Percentiles rank a stretch among this genome's conserved stretches.
Conservation (phyloP, 2,888 invertebrate species). For the Ryuthela nishihirai region DNA sequence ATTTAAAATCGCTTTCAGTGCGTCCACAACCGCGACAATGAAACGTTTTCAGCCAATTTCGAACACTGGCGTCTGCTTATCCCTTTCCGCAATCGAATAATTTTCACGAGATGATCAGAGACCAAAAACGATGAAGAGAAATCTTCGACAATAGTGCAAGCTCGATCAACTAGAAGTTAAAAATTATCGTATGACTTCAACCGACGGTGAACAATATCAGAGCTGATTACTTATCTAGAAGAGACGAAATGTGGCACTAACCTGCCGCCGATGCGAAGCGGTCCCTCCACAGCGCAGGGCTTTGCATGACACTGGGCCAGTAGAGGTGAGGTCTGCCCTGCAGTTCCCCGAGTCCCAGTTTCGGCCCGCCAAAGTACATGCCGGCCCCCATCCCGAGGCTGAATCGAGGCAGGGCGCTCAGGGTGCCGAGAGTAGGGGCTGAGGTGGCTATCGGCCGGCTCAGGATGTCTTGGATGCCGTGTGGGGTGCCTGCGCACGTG, state of each 20-base stretch:
- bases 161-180: no score
- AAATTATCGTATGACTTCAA: no score
- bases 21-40: no score
- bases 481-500: constrained; percentile 64
- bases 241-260: constrained; percentile 23
- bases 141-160: no score
- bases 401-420: constrained; percentile 53
- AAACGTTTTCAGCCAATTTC: no score
- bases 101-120: no score
- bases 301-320: constrained; percentile 79
- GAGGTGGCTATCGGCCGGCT: constrained; percentile 67
- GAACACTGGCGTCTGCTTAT: no score
- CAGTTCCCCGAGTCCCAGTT: constrained; percentile 49
- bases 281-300: constrained; percentile 84
- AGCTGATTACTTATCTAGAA: no score
- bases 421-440: constrained; percentile 47
- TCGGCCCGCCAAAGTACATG: constrained; percentile 51
- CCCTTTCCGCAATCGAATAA: no score
- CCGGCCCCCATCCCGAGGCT: constrained; percentile 66
- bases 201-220: no score
- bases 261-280: constrained; percentile 70
- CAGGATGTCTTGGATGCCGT: constrained; percentile 93
- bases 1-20: no score
- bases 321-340: constrained; percentile 61
- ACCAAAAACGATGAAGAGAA: no score